A percentile compares a stretch with the other conserved stretches of the same genome.
Conservation (phyloP, 2,113 vertebrate species). For the Calyptomena viridis region DNA sequence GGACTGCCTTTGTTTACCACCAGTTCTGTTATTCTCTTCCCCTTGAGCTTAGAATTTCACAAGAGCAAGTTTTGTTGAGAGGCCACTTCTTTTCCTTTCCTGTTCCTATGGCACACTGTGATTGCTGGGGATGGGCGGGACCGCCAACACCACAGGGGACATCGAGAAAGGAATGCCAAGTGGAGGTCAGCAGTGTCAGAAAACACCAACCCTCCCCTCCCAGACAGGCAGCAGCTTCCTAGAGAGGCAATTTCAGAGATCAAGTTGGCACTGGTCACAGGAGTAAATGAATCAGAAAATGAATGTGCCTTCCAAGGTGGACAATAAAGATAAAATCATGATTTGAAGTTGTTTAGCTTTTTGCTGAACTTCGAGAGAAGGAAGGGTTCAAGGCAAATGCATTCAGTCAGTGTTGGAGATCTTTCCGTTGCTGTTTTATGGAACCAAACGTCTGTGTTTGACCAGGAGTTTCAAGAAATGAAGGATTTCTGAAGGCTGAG, state of each 20-base stretch:
- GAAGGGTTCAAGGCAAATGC: background rate
- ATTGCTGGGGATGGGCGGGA: fast-evolving
- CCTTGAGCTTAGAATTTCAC: background rate
- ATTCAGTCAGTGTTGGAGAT: background rate
- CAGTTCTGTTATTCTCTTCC: background rate
- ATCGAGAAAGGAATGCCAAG: background rate
- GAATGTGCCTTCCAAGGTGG: background rate
- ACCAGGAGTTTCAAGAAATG: background rate
- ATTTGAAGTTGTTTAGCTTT: background rate
- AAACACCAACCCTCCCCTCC: background rate
- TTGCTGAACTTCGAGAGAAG: background rate
- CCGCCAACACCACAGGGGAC: background rate
- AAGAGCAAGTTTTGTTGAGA: background rate
- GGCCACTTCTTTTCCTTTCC: background rate
- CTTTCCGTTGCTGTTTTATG: background rate
- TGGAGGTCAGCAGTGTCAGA: background rate
- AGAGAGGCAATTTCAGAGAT: background rate
- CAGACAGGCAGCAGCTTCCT: background rate
- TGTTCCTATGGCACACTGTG: background rate
- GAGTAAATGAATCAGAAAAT: background rate
- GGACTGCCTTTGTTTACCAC: background rate
- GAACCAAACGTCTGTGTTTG: background rate
- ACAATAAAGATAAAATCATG: background rate
- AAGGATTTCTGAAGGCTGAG: background rate
- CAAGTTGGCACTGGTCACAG: background rate